Evolutionary conservation across 2,113 vertebrate genomes (phyloP).

Genomic region (Pluvianellus socialis): DNA sequence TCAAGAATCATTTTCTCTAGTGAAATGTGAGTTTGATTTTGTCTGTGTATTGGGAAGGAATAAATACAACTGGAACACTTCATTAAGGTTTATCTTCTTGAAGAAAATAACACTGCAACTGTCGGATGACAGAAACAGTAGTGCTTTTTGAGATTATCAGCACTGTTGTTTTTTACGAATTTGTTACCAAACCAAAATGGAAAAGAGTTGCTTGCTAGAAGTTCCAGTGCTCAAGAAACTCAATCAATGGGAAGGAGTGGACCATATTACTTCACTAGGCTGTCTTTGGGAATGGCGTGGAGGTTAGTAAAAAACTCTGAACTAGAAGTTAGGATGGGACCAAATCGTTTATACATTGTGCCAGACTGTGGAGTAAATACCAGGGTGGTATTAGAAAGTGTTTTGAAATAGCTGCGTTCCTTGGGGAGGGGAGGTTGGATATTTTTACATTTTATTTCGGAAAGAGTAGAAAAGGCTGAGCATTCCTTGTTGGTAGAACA

Average conservation of each 20-base stretch:
- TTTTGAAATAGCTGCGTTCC: conserved; percentile 41
- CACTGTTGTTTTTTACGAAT: not conserved
- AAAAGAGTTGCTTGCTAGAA: not conserved
- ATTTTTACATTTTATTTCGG: conserved; percentile 53
- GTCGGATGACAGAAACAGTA: not conserved
- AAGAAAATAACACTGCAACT: not conserved
- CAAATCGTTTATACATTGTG: rapidly evolving
- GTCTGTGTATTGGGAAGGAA: not conserved
- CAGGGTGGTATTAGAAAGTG: not conserved
- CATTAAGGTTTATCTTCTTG: not conserved
- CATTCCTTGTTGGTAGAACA: not conserved
- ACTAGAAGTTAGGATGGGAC: not conserved
- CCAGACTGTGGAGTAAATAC: not conserved
- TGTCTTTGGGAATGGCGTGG: not conserved
- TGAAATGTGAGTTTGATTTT: not conserved
- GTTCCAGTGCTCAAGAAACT: not conserved
- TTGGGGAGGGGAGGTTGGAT: conserved; percentile 5
- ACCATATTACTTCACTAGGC: not conserved
- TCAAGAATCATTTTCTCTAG: not conserved
- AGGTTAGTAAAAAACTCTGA: not conserved
- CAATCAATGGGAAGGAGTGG: not conserved
- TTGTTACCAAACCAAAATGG: not conserved
- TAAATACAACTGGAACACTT: not conserved
- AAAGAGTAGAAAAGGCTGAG: conserved; percentile 45
- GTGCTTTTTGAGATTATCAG: not conserved